A percentile compares a stretch with the other conserved stretches of the same genome.
Evolutionary conservation across 2,113 vertebrate species (phyloP).

Genomic region (Paraplagusia blochii): DNA sequence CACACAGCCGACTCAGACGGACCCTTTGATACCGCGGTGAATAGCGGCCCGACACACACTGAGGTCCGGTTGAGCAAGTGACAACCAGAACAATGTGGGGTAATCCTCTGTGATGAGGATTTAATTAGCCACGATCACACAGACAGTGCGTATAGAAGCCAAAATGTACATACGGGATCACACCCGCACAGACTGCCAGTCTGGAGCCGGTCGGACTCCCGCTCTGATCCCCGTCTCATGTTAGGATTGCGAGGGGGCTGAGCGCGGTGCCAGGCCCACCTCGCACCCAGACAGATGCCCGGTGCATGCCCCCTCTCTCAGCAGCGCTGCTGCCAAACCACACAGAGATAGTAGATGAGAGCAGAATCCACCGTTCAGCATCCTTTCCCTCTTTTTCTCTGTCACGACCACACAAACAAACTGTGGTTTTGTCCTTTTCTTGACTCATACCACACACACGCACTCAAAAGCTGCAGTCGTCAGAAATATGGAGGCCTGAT

Average conservation of each 20-base stretch:
- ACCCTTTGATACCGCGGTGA: conserved; percentile 12
- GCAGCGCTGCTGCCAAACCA: conserved; percentile 69
- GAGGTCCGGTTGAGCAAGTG: conserved; percentile 33
- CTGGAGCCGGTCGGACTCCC: conserved; percentile 60
- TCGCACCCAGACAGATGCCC: conserved; percentile 70
- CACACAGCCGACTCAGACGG: conserved; percentile 28
- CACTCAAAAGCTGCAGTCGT: conserved; percentile 52
- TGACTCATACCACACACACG: conserved; percentile 46
- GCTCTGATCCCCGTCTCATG: conserved; percentile 58
- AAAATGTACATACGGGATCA: conserved; percentile 24
- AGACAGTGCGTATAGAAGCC: conserved; percentile 11
- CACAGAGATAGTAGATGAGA: conserved; percentile 74
- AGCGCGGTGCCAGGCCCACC: conserved; percentile 61
- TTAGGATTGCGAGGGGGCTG: conserved; percentile 53
- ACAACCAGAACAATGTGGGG: conserved; percentile 55
- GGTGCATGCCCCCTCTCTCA: conserved; percentile 59
- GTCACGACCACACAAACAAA: conserved; percentile 28
- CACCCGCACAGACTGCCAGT: conserved; percentile 49
- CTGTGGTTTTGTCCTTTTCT: conserved; percentile 69
- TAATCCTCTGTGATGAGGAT: conserved; percentile 62
- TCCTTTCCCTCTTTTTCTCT: conserved; percentile 8
- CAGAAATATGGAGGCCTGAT: conserved; percentile 64
- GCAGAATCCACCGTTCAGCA: conserved; percentile 51
- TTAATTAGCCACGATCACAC: conserved; percentile 49
- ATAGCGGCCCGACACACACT: conserved; percentile 27